Evolutionary conservation across 2,113 vertebrate species (phyloP), one percentile per base, ranked within the genome.

Genomic region (Phrynocephalus versicolor): DNA sequence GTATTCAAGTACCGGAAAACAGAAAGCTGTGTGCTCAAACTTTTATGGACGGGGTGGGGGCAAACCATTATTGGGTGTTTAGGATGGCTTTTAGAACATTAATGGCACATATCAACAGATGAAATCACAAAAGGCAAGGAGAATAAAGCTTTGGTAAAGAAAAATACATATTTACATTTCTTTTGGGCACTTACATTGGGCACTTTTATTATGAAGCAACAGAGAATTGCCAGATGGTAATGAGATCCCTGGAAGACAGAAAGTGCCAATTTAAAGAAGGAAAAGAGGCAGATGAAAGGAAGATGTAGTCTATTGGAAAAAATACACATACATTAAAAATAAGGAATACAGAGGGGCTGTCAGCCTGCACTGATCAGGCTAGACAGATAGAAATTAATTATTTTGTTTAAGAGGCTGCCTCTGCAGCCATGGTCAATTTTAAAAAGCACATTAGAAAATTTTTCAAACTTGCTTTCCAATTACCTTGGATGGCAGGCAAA

Each of bases 361-460:
- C 96, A 96, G 77, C 88, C 62, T 91, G 75, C 74, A 90, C 83
- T 95, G 94, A 94, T 96, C 93, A 93, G 79, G 75, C 75, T 89
- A 94, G 94, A 96, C 95, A 96, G 95, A 94, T 89, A 96, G 91
- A 96, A 95, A 96, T 96, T 96, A 96, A 96, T 97, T 95, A 93
- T 94, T 95, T 95, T 94, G 88, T 95, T 95, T 96, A 95, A 95
- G 91, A 94, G 94, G 89, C 91, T 94, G 86, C 83, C 87, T 93
- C 83, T 93, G 86, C 88, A 95, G 91, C 84, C 87, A 85, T 96
- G 95, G 95, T 95, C 96, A 94, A 91, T 95, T 96, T 95, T 92
- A 89, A 88, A 93, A 93, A 93, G 83, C 88, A 94, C 92, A 89
- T 93, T 92, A 94, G 89, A 95, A 93, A 93, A 94, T 95, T 95